Percentiles rank a stretch among this genome's conserved stretches.
These are phyloP conservation scores for Bujurquina vittata DNA, from an alignment of 2,113 vertebrate species.

Conservation along the genomic window DNA sequence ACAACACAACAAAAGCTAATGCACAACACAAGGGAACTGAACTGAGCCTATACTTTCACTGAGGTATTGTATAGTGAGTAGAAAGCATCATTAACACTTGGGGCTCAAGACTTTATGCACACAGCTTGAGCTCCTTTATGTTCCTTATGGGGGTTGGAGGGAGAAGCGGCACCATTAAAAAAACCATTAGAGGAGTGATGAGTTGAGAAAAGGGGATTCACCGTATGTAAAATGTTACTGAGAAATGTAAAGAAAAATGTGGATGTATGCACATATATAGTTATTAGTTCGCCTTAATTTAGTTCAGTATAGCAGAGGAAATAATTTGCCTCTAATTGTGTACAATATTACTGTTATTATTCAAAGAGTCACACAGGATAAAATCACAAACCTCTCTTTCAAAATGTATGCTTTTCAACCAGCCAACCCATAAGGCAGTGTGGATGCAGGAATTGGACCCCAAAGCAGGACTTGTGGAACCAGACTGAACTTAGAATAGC, in stretches of 20 bases:
- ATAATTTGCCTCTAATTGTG: background rate
- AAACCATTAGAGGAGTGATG: conserved; percentile 24
- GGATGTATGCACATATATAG: background rate
- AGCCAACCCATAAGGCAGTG: background rate
- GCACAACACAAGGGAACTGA: background rate
- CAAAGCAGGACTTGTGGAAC: too few species aligned
- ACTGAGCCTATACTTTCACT: background rate
- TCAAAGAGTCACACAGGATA: background rate
- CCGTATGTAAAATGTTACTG: background rate
- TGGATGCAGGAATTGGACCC: too few species aligned
- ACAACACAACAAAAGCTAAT: too few species aligned
- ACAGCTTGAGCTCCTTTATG: background rate
- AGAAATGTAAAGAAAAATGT: background rate
- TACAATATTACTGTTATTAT: background rate
- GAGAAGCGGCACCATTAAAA: conserved; percentile 14
- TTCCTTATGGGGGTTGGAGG: background rate
- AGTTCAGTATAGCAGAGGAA: background rate
- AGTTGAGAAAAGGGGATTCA: background rate
- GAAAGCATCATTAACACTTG: conserved; percentile 11
- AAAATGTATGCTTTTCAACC: background rate
- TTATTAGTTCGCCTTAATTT: background rate
- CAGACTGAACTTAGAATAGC: too few species aligned
- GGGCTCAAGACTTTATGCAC: background rate
- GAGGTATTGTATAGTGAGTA: background rate
- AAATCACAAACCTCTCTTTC: background rate